phyloP scores from a whole-genome alignment of 1,140 invertebrate species.

The Anastrepha ludens region DNA sequence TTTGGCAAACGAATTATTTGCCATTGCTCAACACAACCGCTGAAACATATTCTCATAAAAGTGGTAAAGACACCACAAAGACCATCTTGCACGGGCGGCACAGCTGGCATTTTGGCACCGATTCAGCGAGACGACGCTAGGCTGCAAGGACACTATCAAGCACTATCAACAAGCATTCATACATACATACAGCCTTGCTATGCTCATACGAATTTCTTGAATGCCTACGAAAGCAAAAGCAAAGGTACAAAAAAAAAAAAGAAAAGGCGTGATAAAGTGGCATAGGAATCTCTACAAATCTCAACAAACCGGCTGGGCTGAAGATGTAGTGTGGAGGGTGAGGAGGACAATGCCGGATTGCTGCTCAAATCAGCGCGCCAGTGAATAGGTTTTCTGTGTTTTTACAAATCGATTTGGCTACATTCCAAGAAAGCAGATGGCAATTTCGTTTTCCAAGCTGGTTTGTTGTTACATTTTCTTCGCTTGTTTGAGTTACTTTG shows the following conservation, averaged over 20 bases:
- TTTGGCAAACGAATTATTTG: conserved; percentile 27
- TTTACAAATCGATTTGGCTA: conserved; percentile 50
- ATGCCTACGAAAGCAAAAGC: background rate
- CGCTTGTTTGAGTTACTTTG: conserved; percentile 5
- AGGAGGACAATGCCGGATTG: background rate
- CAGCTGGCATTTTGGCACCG: conserved; percentile 11
- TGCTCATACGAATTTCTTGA: background rate
- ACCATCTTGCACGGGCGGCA: conserved; percentile 24
- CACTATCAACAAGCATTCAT: background rate
- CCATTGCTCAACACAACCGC: conserved; percentile 3
- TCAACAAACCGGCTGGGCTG: background rate
- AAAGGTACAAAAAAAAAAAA: background rate
- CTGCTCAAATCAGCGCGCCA: conserved; percentile 37
- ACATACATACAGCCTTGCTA: background rate
- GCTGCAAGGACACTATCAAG: background rate
- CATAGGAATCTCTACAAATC: background rate
- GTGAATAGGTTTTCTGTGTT: conserved; percentile 50
- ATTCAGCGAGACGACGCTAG: background rate
- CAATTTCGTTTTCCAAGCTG: conserved; percentile 40
- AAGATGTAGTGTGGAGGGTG: background rate
- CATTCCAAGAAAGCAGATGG: conserved; percentile 41
- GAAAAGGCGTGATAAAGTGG: background rate
- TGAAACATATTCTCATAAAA: conserved; percentile 26
- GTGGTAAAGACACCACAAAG: conserved; percentile 13
- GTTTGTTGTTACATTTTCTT: background rate